Evolutionary conservation across 2,797 vertebrate species (phyloP).

Genomic region (Borostomias antarcticus): DNA sequence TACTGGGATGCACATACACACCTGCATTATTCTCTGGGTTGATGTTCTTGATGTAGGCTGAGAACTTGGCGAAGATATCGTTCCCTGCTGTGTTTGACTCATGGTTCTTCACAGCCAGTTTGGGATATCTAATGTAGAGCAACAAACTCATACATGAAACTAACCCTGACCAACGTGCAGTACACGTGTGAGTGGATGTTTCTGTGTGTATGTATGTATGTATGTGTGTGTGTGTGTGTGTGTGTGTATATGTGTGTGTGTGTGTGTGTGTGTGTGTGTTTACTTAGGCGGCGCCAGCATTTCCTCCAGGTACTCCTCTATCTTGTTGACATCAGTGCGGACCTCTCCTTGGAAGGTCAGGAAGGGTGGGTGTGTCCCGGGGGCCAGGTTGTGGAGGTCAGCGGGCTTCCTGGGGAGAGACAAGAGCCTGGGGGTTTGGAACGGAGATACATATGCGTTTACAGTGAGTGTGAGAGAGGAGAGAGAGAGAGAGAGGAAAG

Average conservation of each 20-base stretch:
- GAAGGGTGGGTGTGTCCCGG: conserved; percentile 95
- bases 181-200: background rate
- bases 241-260: background rate
- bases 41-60: conserved; percentile 95
- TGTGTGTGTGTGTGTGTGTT: conserved; percentile 4
- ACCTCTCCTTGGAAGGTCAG: conserved; percentile 95
- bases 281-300: conserved; percentile 91
- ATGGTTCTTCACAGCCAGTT: conserved; percentile 85
- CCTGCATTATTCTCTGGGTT: conserved; percentile 83
- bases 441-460: no score
- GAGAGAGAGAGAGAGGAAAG: no score
- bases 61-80: conserved; percentile 95
- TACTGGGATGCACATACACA: conserved; percentile 2
- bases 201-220: background rate
- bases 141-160: background rate
- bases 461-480: no score
- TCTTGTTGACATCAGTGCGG: conserved; percentile 95
- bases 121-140: conserved; percentile 84
- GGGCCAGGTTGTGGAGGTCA: conserved; percentile 94
- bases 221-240: background rate
- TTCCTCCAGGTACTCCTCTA: conserved; percentile 96
- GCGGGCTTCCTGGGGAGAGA: conserved; percentile 85
- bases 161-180: background rate
- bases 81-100: conserved; percentile 93
- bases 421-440: conserved; percentile 6